Evolutionary conservation across 2,797 vertebrate species (phyloP).

Genomic region (Lacerta bilineata): DNA sequence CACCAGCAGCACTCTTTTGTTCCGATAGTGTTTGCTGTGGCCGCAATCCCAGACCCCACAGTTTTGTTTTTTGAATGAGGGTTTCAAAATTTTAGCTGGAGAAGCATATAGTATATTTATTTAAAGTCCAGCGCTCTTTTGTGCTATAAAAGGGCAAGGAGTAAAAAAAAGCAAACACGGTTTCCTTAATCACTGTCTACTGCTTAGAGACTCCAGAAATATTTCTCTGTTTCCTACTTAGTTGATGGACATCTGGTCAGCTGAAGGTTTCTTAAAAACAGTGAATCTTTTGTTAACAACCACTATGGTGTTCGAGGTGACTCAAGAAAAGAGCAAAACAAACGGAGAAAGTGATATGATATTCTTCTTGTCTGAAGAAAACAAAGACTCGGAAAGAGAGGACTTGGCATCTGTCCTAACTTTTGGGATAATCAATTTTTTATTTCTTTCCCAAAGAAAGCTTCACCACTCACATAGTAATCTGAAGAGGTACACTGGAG

Average conservation of each 20-base stretch:
- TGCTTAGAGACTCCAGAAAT: constrained; percentile 30
- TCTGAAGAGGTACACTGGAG: neutral
- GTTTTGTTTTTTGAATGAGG: neutral
- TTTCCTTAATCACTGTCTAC: constrained; percentile 4
- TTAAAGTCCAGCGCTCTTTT: neutral
- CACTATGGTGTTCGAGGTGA: constrained; percentile 65
- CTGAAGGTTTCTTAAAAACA: constrained; percentile 51
- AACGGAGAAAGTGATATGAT: constrained; percentile 51
- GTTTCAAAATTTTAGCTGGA: neutral
- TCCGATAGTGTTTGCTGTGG: neutral
- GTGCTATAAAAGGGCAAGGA: neutral
- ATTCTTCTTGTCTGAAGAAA: constrained; percentile 51
- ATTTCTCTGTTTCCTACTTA: constrained; percentile 37
- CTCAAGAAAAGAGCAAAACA: constrained; percentile 66
- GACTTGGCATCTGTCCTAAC: constrained; percentile 61
- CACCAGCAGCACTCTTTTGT: neutral
- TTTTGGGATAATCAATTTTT: constrained; percentile 36
- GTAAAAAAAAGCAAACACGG: neutral
- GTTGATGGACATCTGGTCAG: constrained; percentile 31
- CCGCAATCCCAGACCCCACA: neutral
- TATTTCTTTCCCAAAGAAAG: neutral
- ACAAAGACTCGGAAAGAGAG: constrained; percentile 66
- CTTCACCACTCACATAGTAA: neutral
- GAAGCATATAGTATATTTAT: neutral
- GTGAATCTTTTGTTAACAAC: constrained; percentile 64